Evolutionary conservation across 92 coral and sea anemone genomes (phyloP).

Genomic region (Anthopleura xanthogrammica): DNA sequence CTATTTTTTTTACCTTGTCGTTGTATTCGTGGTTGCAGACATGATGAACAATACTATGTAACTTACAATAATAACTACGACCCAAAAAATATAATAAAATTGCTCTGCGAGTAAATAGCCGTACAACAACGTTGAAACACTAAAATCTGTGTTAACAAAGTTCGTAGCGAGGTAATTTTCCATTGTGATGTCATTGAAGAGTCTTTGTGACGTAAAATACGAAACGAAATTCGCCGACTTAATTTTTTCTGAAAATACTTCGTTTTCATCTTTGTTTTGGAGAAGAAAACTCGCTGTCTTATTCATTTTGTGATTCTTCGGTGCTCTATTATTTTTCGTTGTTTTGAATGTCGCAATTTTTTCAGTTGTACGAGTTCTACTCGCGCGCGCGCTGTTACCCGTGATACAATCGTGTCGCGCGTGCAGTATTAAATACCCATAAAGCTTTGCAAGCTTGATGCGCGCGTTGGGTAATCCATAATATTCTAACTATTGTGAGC

Average conservation of each 20-base stretch:
- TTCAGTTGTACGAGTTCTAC: neutral
- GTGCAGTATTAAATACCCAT: neutral
- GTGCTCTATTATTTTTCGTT: neutral
- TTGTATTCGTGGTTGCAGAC: neutral
- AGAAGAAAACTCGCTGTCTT: neutral
- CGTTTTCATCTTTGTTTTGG: neutral
- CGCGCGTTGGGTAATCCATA: slow-evolving; percentile 1
- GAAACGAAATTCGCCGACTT: neutral
- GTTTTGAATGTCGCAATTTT: slow-evolving; percentile 9
- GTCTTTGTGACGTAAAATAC: slow-evolving; percentile 8
- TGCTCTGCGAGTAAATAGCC: neutral
- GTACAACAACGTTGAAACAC: neutral
- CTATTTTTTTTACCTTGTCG: neutral
- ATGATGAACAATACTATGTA: neutral
- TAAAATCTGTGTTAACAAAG: neutral
- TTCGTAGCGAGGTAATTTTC: neutral
- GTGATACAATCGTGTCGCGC: neutral
- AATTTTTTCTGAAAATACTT: neutral
- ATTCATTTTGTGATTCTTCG: neutral
- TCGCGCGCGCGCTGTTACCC: neutral
- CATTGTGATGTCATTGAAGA: neutral
- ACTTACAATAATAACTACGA: neutral
- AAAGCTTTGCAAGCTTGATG: neutral
- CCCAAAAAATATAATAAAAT: neutral
- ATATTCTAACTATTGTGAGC: neutral